Conservation (phyloP, 1,140 invertebrate species). For the Rhyzopertha dominica region DNA sequence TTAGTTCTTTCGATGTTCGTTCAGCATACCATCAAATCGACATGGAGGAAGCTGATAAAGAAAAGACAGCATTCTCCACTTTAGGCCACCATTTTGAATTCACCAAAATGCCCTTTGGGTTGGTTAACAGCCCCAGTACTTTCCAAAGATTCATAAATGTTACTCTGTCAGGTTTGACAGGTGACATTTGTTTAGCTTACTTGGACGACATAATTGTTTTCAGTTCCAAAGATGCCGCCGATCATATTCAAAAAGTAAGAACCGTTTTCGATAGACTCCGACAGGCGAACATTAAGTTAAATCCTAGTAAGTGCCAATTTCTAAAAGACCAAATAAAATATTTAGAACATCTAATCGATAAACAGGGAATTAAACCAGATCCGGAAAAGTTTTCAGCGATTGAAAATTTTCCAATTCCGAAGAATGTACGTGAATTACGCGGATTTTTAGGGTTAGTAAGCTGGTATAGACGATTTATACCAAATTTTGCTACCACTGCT, state of each 20-base stretch:
- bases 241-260: background rate
- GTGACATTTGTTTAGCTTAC: slow-evolving; percentile 7
- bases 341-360: slow-evolving; percentile 17
- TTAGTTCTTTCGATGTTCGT: slow-evolving; percentile 6
- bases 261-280: too few relatives aligned
- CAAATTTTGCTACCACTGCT: too few relatives aligned
- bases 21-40: slow-evolving; percentile 10
- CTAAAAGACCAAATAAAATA: slow-evolving; percentile 12
- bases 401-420: slow-evolving; percentile 13
- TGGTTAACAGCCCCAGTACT: too few relatives aligned
- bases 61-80: background rate
- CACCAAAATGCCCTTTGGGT: background rate
- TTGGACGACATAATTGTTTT: slow-evolving; percentile 12
- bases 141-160: slow-evolving; percentile 13
- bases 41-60: background rate
- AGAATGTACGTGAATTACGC: too few relatives aligned
- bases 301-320: slow-evolving; percentile 10
- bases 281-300: slow-evolving; percentile 17
- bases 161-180: slow-evolving; percentile 5
- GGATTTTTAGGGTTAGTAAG: too few relatives aligned
- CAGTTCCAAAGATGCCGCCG: background rate
- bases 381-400: slow-evolving; percentile 15
- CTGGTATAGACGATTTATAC: too few relatives aligned
- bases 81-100: background rate
- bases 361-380: slow-evolving; percentile 11